Conservation (phyloP, 2,888 invertebrate genomes). For the Prenolepis imparis region DNA sequence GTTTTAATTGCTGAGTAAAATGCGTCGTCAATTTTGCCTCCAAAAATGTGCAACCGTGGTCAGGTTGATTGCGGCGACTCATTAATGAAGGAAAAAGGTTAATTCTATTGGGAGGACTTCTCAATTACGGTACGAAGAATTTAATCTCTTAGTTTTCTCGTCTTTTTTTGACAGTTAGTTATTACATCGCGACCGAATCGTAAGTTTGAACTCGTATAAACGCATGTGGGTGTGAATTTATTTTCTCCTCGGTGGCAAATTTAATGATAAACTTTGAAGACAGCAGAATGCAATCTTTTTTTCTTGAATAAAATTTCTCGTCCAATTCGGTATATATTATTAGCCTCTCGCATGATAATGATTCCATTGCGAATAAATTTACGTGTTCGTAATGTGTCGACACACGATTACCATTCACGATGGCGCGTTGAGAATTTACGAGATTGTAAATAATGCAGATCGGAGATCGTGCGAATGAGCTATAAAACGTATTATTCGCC, state of each 20-base stretch:
- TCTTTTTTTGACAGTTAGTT: constrained; percentile 5
- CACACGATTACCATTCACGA: background rate
- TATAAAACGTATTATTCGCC: background rate
- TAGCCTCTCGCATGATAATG: background rate
- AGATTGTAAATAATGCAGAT: constrained; percentile 18
- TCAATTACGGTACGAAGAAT: constrained; percentile 5
- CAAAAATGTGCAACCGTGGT: background rate
- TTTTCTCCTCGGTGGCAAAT: background rate
- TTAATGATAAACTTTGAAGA: background rate
- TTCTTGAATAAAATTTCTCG: background rate
- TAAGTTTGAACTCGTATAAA: constrained; percentile 4
- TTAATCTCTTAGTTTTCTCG: constrained; percentile 19
- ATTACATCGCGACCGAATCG: background rate
- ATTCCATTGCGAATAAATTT: background rate
- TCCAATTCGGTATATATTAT: background rate
- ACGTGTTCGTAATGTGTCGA: background rate
- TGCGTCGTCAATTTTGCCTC: background rate
- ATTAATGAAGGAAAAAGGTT: constrained; percentile 20
- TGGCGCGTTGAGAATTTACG: background rate
- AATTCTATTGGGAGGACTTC: background rate
- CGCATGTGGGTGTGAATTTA: background rate
- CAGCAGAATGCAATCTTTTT: background rate
- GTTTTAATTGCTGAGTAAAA: background rate
- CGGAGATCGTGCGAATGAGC: background rate
- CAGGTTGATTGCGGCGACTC: background rate